Evolutionary conservation across 2,797 vertebrate species (phyloP).

Genomic region (Meda fulgida): DNA sequence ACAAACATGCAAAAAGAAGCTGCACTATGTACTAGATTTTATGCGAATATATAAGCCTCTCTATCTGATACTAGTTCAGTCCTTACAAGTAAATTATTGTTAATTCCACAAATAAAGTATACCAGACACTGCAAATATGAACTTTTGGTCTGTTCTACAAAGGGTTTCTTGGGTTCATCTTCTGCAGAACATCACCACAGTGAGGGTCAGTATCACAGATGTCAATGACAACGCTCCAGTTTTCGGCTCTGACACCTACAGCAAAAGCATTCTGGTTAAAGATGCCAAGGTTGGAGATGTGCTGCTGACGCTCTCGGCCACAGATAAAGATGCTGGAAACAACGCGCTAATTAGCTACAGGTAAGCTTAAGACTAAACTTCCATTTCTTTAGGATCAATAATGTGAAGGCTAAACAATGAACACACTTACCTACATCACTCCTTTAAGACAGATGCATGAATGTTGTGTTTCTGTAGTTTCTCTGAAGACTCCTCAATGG

Average conservation of each 20-base stretch:
- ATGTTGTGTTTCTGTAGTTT: conserved; percentile 66
- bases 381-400: not conserved
- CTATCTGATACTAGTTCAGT: too few species aligned
- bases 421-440: not conserved
- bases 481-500: conserved; percentile 50
- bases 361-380: conserved; percentile 58
- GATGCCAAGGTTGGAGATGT: conserved; percentile 67
- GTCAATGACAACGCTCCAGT: conserved; percentile 78
- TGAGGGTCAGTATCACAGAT: conserved; percentile 67
- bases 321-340: conserved; percentile 72
- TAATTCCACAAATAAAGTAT: too few species aligned
- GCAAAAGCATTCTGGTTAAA: conserved; percentile 64
- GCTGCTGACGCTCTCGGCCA: conserved; percentile 73
- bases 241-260: conserved; percentile 72
- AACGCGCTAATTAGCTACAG: conserved; percentile 80
- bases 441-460: not conserved
- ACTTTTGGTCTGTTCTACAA: not conserved
- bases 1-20: too few species aligned
- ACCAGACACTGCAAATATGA: not conserved
- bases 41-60: too few species aligned
- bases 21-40: too few species aligned
- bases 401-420: too few species aligned
- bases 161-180: not conserved
- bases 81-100: too few species aligned
- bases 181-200: conserved; percentile 73